Evolutionary conservation across 1,140 invertebrate genomes (phyloP), one percentile per base, ranked within the genome.

Genomic region (Papilio helenus): DNA sequence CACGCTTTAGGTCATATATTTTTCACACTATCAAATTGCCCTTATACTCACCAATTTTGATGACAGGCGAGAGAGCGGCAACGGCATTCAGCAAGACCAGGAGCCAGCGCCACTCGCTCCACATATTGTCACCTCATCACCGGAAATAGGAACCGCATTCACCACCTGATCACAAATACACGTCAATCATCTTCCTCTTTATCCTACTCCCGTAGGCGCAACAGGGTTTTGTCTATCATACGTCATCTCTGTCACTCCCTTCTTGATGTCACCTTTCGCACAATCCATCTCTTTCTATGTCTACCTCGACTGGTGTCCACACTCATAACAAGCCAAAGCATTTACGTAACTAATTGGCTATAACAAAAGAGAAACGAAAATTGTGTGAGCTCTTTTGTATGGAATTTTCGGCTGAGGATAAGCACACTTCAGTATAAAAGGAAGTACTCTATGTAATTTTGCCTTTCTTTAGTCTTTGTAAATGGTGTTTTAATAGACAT

Each of bases 1-100:
- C n/a, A n/a, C n/a, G n/a, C n/a, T n/a, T n/a, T n/a, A n/a, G n/a
- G n/a, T n/a, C n/a, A n/a, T n/a, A n/a, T n/a, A n/a, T n/a, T n/a
- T n/a, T n/a, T n/a, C n/a, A n/a, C n/a, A n/a, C n/a, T n/a, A n/a
- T n/a, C n/a, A n/a, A n/a, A n/a, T 34, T 4, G 34, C 34, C 10
- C 14, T 49, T 72, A 23, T 16, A 78, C 95, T 95, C 85, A 97
- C 96, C 96, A 90, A 97, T 96, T 94, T 96, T 96, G 91, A 97
- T 95, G 83, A 97, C 96, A 71, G 96, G 96, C 79, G 96, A 96
- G 83, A 96, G 87, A 72, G 96, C 95, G 72, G 91, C 92, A 55
- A 92, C 93, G 81, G 91, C 88, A 72, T 93, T 93, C 86, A 93
- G 81, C 61, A 89, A 91, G 84, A 95, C 89, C 84, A 95, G 87